A percentile compares a stretch with the other conserved stretches of the same genome.
Evolutionary conservation across 2,113 vertebrate species (phyloP).

Genomic region (Varanus komodoensis): DNA sequence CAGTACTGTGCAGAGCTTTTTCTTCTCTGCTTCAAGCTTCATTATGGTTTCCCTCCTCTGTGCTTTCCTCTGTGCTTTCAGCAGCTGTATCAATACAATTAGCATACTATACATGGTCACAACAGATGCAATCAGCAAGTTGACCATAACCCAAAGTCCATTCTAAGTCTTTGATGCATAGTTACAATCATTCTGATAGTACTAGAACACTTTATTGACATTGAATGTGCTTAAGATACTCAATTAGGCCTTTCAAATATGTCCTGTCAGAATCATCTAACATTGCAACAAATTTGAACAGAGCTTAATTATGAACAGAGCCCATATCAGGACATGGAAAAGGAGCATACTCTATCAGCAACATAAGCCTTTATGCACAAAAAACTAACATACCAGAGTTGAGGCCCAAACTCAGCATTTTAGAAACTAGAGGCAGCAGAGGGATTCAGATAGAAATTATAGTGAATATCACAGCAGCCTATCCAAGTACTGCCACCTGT

Average conservation of each 20-base stretch:
- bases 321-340: background rate
- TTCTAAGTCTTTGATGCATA: background rate
- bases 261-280: background rate
- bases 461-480: background rate
- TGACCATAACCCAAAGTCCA: background rate
- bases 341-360: background rate
- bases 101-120: background rate
- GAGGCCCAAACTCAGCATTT: background rate
- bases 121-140: background rate
- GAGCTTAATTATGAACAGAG: background rate
- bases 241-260: background rate
- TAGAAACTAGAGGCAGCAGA: background rate
- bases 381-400: background rate
- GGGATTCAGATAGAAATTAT: background rate
- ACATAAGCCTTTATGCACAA: background rate
- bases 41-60: conserved; percentile 82
- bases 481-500: background rate
- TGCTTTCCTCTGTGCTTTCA: conserved; percentile 90
- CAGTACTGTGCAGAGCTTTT: conserved; percentile 85
- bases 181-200: background rate
- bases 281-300: background rate
- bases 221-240: background rate
- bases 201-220: background rate
- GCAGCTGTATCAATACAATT: conserved; percentile 78
- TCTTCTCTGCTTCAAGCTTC: conserved; percentile 86